Conservation (phyloP, 2,113 vertebrate species). For the Oncorhynchus tshawytscha region DNA sequence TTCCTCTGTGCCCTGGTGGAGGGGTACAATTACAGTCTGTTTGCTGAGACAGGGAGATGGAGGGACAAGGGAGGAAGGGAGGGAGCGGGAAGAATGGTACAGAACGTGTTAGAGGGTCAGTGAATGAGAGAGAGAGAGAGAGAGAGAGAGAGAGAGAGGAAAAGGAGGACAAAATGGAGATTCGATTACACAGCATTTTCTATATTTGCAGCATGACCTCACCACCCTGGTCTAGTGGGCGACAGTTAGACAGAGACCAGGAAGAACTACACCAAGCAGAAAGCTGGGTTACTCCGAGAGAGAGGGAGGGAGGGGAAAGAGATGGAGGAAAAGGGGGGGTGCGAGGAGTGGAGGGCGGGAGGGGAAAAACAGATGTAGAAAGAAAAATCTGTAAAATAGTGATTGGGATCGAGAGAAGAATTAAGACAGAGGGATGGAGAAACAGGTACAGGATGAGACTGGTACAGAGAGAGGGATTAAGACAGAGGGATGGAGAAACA, state of each 20-base stretch:
- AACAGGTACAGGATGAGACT: too few relatives aligned
- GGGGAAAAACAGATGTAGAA: background rate
- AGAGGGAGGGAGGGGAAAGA: background rate
- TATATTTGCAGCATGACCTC: constrained; percentile 37
- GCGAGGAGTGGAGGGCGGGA: constrained; percentile 22
- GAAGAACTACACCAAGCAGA: background rate
- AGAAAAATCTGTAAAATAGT: too few relatives aligned
- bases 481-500: background rate
- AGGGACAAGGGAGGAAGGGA: constrained; percentile 7
- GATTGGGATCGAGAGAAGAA: too few relatives aligned
- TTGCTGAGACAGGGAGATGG: constrained; percentile 29
- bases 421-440: background rate
- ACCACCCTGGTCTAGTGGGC: background rate
- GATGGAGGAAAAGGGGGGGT: constrained; percentile 3
- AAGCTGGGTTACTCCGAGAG: constrained; percentile 1
- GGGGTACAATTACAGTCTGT: constrained; percentile 65
- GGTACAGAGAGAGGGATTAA: too few relatives aligned
- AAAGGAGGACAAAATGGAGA: constrained; percentile 8
- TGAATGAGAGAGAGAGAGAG: background rate
- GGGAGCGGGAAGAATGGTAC: background rate
- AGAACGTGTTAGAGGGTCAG: background rate
- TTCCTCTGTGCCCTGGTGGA: constrained; percentile 50
- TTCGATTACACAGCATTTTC: constrained; percentile 48
- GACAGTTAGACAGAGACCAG: constrained; percentile 7
- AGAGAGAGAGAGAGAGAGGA: constrained; percentile 19